Conservation (phyloP, 1,140 invertebrate genomes). For the Branchinecta lindahli region DNA sequence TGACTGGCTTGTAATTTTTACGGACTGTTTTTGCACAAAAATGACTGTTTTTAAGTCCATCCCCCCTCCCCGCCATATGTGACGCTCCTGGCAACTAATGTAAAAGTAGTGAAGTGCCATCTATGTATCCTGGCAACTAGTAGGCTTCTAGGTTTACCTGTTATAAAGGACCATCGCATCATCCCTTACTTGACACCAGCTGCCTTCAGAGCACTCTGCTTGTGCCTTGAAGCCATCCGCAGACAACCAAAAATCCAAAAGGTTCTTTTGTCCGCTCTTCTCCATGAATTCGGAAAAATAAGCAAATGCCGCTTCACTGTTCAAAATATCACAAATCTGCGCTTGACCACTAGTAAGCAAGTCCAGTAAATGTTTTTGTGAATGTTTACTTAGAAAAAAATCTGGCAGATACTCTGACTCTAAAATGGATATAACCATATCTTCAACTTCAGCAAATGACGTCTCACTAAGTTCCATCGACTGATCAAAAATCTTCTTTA, state of each 20-base stretch:
- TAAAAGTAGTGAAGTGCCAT: no score
- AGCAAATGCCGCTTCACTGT: background rate
- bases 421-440: background rate
- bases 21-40: no score
- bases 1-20: no score
- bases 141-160: background rate
- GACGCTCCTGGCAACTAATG: no score
- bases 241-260: background rate
- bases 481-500: conserved; percentile 1
- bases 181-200: background rate
- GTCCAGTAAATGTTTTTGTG: background rate
- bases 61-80: no score
- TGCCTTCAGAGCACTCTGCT: background rate
- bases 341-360: background rate
- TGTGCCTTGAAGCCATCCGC: background rate
- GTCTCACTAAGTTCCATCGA: background rate
- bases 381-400: background rate
- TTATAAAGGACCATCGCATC: conserved; percentile 2
- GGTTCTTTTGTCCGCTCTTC: background rate
- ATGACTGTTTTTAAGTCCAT: no score
- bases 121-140: no score
- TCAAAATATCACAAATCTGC: background rate
- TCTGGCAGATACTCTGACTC: background rate
- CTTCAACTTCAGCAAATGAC: background rate
- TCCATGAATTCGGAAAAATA: background rate